A percentile compares a stretch with the other conserved stretches of the same genome.
Evolutionary conservation across 1,140 invertebrate genomes (phyloP).

Genomic region (Streblospio benedicti): DNA sequence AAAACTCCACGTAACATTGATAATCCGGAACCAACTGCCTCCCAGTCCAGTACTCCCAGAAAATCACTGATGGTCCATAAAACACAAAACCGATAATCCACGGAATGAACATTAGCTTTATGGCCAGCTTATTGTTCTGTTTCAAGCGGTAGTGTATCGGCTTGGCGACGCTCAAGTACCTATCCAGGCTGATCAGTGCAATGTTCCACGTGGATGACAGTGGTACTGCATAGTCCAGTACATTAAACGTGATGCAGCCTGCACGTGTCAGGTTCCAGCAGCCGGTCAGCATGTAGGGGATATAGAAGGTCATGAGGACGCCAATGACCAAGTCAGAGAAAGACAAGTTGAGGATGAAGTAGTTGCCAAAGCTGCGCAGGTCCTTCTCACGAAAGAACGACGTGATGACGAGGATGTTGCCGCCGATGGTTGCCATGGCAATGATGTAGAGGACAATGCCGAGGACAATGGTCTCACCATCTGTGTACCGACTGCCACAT

Average conservation of each 20-base stretch:
- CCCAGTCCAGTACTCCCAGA: slow-evolving; percentile 24
- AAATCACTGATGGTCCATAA: slow-evolving; percentile 25
- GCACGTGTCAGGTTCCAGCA: slow-evolving; percentile 13
- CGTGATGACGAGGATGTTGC: slow-evolving; percentile 20
- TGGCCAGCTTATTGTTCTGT: slow-evolving; percentile 10
- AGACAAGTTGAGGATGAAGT: slow-evolving; percentile 21
- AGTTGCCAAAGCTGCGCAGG: slow-evolving; percentile 20
- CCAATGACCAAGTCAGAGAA: slow-evolving; percentile 22
- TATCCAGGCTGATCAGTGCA: slow-evolving; percentile 19
- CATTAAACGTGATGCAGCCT: slow-evolving; percentile 15
- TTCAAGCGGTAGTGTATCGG: slow-evolving; percentile 18
- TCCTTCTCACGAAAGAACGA: slow-evolving; percentile 17
- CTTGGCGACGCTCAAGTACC: slow-evolving; percentile 16
- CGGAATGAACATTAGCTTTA: slow-evolving; percentile 15
- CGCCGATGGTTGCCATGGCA: slow-evolving; percentile 16
- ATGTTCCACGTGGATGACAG: slow-evolving; percentile 17
- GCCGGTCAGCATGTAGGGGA: slow-evolving; percentile 7
- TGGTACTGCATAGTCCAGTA: slow-evolving; percentile 20
- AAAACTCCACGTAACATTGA: slow-evolving; percentile 26
- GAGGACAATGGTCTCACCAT: slow-evolving; percentile 17
- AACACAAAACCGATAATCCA: slow-evolving; percentile 24
- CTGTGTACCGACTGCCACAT: neutral
- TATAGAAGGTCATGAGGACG: slow-evolving; percentile 7
- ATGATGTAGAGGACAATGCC: slow-evolving; percentile 10
- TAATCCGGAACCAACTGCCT: slow-evolving; percentile 18